phyloP scores from a whole-genome alignment of 2,888 invertebrate genomes.

The Helleia helle region DNA sequence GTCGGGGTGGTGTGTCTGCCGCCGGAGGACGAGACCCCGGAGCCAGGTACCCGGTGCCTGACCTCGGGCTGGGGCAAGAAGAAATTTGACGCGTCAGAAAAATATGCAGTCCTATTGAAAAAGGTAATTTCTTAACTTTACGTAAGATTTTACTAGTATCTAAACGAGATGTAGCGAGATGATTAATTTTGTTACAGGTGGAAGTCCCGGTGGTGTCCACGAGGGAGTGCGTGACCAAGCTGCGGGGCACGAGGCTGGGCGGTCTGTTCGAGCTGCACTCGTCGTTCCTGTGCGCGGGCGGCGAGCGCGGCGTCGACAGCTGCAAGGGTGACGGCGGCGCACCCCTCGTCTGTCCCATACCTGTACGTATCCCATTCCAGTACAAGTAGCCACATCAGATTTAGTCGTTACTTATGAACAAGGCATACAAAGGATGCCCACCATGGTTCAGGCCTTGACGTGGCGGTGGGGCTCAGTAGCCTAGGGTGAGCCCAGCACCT shows the following conservation, averaged over 20 bases:
- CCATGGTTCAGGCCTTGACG: too few species aligned
- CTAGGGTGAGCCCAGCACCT: too few species aligned
- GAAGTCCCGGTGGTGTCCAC: constrained; percentile 79
- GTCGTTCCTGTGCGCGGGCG: constrained; percentile 85
- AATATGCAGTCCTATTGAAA: constrained; percentile 34
- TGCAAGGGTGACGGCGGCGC: constrained; percentile 86
- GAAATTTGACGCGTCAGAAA: constrained; percentile 36
- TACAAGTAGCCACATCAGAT: not conserved
- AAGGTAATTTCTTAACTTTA: constrained; percentile 20
- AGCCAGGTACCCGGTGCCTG: constrained; percentile 55
- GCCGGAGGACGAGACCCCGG: constrained; percentile 32
- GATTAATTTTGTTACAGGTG: constrained; percentile 43
- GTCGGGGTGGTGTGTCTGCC: constrained; percentile 79
- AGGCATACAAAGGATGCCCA: too few species aligned
- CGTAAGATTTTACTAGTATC: too few species aligned
- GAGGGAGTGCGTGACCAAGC: constrained; percentile 41
- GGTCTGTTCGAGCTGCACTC: constrained; percentile 76
- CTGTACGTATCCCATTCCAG: constrained; percentile 30
- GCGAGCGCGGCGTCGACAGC: constrained; percentile 79
- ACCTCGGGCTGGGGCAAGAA: constrained; percentile 79
- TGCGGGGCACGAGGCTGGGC: constrained; percentile 80
- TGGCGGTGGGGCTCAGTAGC: too few species aligned
- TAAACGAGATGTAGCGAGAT: not conserved
- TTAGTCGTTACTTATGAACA: not conserved
- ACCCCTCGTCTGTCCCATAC: constrained; percentile 81